These are phyloP conservation scores for Ctenochaetus hawaiiensis DNA, from an alignment of 2,797 vertebrate species.

Conservation along the genomic window DNA sequence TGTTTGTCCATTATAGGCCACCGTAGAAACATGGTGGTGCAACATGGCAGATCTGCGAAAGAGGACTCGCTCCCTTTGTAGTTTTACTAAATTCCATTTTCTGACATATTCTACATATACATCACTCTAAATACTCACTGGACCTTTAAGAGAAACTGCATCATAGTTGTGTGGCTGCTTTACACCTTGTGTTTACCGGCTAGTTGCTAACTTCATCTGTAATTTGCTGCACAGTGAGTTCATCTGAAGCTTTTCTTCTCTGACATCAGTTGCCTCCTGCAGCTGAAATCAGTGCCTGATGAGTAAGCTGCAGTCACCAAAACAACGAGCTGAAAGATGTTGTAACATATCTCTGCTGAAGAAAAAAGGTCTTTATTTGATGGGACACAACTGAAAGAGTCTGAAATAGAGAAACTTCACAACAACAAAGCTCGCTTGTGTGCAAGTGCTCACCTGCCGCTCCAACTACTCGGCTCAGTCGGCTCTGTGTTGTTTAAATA, in stretches of 20 bases:
- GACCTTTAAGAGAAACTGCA: no score
- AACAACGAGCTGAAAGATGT: background rate
- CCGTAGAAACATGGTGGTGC: background rate
- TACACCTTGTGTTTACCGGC: background rate
- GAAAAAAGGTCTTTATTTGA: background rate
- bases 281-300: background rate
- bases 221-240: background rate
- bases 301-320: background rate
- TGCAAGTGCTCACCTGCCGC: conserved; percentile 9
- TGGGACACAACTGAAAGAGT: background rate
- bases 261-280: background rate
- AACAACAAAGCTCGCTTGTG: conserved; percentile 7
- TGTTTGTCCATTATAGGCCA: no score
- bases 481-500: conserved; percentile 42
- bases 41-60: no score
- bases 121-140: no score
- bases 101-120: no score
- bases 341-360: no score
- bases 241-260: background rate
- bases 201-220: background rate
- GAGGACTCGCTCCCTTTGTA: no score
- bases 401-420: background rate
- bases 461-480: background rate
- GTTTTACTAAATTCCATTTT: no score
- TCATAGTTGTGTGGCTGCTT: no score